Percentiles rank a stretch among this genome's conserved stretches.
phyloP scores from a whole-genome alignment of 2,113 vertebrate species.

The Syrrhaptes paradoxus region DNA sequence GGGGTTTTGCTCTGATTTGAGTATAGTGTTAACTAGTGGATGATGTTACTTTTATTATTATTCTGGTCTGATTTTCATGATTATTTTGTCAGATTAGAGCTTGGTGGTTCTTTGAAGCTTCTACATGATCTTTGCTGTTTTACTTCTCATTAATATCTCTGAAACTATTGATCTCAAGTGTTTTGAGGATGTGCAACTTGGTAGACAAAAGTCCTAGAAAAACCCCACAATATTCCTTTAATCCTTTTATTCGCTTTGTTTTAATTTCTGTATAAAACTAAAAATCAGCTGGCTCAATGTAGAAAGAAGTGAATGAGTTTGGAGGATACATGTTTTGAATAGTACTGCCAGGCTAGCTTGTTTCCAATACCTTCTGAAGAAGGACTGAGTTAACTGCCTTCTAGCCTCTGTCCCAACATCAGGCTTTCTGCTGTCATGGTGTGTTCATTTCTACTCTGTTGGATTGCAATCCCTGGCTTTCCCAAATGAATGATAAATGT shows the following conservation, averaged over 20 bases:
- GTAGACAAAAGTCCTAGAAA: neutral
- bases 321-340: neutral
- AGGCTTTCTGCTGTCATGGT: neutral
- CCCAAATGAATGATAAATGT: neutral
- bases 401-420: neutral
- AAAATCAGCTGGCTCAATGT: neutral
- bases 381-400: neutral
- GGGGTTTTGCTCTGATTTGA: neutral
- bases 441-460: neutral
- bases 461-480: neutral
- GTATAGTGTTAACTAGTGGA: neutral
- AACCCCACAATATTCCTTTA: neutral
- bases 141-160: neutral
- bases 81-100: neutral
- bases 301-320: neutral
- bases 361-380: neutral
- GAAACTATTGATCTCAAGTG: neutral
- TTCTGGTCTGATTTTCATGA: neutral
- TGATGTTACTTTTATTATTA: neutral
- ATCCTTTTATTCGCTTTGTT: neutral
- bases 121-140: neutral
- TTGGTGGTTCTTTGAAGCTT: neutral
- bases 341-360: neutral
- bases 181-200: neutral
- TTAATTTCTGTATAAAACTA: neutral